These are phyloP conservation scores for Prolemur simus DNA, from an alignment of 2,113 vertebrate genomes.

Conservation along the genomic window DNA sequence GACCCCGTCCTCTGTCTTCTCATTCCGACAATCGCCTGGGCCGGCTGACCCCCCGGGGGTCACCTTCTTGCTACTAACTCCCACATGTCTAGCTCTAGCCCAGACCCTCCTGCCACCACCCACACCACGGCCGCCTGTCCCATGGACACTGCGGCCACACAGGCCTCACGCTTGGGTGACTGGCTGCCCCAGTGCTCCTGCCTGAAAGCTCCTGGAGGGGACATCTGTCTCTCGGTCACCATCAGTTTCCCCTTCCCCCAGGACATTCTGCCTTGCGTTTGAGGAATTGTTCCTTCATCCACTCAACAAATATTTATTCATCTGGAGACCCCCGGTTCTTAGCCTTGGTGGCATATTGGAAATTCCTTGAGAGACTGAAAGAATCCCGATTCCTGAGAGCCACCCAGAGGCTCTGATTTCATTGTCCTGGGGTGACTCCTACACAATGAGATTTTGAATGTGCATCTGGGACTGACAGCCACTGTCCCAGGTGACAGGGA, in stretches of 20 bases:
- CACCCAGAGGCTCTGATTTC: neutral
- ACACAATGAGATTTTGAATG: neutral
- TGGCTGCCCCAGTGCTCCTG: fast-evolving
- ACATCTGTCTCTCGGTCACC: neutral
- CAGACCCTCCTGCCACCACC: neutral
- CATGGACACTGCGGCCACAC: too few species aligned
- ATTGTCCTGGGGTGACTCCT: neutral
- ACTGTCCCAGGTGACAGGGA: neutral
- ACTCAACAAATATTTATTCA: neutral
- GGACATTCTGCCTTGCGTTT: neutral
- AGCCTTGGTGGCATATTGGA: neutral
- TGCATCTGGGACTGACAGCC: neutral
- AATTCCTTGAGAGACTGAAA: neutral
- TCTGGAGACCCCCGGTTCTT: neutral
- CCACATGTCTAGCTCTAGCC: neutral
- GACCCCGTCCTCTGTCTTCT: neutral
- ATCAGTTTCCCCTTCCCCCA: too few species aligned
- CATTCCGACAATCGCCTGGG: neutral
- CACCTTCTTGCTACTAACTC: neutral
- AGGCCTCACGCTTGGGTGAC: neutral
- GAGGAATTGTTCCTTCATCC: neutral
- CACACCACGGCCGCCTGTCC: neutral
- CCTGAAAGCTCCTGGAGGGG: neutral
- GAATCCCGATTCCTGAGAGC: neutral
- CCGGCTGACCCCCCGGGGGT: neutral